Conservation (phyloP, 1,140 invertebrate genomes). For the Philopotamus ludificatus region DNA sequence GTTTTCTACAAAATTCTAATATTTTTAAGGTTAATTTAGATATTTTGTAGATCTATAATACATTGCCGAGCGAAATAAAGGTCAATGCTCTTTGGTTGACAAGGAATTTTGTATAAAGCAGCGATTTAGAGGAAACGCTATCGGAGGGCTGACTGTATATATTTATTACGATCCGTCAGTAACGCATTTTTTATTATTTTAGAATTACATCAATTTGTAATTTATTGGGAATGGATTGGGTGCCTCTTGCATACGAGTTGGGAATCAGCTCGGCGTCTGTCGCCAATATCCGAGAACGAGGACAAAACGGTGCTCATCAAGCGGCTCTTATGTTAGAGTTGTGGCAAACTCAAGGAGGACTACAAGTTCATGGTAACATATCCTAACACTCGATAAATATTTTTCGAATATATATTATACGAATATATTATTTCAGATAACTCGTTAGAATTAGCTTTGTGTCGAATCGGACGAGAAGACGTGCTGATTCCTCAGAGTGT, state of each 20-base stretch:
- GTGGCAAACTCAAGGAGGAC: conserved; percentile 72
- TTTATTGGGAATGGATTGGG: conserved; percentile 89
- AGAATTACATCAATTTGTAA: conserved; percentile 91
- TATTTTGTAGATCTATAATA: no score
- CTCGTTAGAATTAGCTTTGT: conserved; percentile 82
- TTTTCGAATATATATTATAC: conserved; percentile 40
- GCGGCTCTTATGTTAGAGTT: conserved; percentile 91
- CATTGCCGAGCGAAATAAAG: no score
- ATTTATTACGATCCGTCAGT: neutral
- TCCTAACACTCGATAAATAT: neutral
- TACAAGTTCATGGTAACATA: conserved; percentile 69
- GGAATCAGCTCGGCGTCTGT: conserved; percentile 80
- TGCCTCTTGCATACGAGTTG: conserved; percentile 79
- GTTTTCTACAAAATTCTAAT: no score
- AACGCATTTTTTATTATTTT: conserved; percentile 49
- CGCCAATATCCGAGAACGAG: conserved; percentile 84
- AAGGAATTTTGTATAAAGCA: no score
- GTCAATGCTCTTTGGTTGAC: no score
- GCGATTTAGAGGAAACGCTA: no score
- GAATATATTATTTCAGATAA: conserved; percentile 61
- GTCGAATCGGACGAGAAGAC: conserved; percentile 86
- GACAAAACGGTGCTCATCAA: conserved; percentile 82
- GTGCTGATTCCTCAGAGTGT: conserved; percentile 90
- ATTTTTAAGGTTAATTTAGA: no score
- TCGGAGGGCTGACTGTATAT: neutral